Base-by-base conservation (phyloP, 1,140 invertebrate genomes). In the Hydropsyche tenuis region DNA sequence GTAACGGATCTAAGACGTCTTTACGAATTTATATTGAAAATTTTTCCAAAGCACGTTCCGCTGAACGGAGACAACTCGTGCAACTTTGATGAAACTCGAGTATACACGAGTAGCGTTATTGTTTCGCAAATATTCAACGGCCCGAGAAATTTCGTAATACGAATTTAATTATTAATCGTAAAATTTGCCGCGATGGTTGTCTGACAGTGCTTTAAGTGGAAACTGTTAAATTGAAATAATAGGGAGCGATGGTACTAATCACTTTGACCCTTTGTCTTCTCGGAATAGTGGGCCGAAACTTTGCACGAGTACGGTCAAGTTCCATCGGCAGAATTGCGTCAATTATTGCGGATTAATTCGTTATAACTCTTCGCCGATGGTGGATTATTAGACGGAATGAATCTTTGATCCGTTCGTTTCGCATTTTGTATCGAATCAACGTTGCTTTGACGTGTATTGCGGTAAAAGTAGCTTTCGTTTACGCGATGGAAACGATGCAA, bases 141-240 rank as follows among this genome's bases (percentile, higher is more conserved):
- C 16, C 48, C 20, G 20, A 16, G 48, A 53, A 53, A 53, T 53
- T 53, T 53, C 48, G 48, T 53, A 20, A 53, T 18, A 53, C 16
- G 9, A 18, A 7, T 16, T 53, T 53, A 53, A 18, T 53, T 53
- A 18, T 18, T 20, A 53, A 53, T 18, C 48, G 20, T 18, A 53
- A 53, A 53, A 18, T 53, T 16, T 18, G n/a, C 20, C 16, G 48
- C 48, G 14, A 53, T 53, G 48, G n/a, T 37, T 9, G 30, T 4
- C 3, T 4, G 30, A 37, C 30, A 37, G 30, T 37, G 48, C 16
- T 53, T 53, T 53, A 53, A 20, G 20, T 16, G 48, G 48, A 53
- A 53, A 53, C 20, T 53, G 48, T 53, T 53, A 53, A 53, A 18
- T 20, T 53, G 48, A 53, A 53, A 53, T 53, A 53, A 53, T 53